Evolutionary conservation across 2,888 invertebrate species (phyloP), one percentile per base, ranked within the genome.

Genomic region (Aporophyla nigra): DNA sequence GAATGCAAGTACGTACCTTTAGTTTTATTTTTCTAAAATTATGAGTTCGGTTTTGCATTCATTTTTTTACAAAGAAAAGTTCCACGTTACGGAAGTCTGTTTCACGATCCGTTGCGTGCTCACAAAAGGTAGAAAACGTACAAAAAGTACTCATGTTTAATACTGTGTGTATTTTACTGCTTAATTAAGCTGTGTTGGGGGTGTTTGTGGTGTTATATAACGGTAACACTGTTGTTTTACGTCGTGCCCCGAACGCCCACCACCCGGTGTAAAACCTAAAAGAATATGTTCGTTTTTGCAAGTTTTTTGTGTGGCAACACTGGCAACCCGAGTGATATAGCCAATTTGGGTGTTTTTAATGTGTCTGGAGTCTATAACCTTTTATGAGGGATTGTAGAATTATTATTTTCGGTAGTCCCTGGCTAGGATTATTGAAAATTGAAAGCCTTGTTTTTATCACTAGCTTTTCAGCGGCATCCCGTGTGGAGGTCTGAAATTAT

Each of bases 101-200:
- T 80, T 63, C 58, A 54, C 49, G 40, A 51, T 27, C 27, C 63
- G 51, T 85, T 63, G 82, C 71, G 82, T 82, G 85, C 51, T 53
- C 51, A 75, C 46, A 81, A 66, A 74, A 80, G 46, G 72, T 62
- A 78, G 59, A 70, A 68, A 85, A 74, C 49, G 51, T 65, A 78
- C 63, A 70, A 68, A 85, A 74, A 53, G 51, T 69, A 40, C 65
- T 51, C 27, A 68, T 82, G 82, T 82, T 82, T 69, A 74, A 78
- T 72, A 72, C 65, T 71, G 62, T 79, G 58, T 80, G 77, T 70
- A 76, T 82, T 80, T 85, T 74, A 83, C 67, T 76, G 76, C 72
- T 80, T 87, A 87, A 84, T 87, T 87, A 87, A 87, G 65, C 63
- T 65, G 21, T 71, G 75, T 78, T 33, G 74, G 65, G 59, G 81